Evolutionary conservation across 2,888 invertebrate species (phyloP).

Genomic region (Cerastis leucographa): DNA sequence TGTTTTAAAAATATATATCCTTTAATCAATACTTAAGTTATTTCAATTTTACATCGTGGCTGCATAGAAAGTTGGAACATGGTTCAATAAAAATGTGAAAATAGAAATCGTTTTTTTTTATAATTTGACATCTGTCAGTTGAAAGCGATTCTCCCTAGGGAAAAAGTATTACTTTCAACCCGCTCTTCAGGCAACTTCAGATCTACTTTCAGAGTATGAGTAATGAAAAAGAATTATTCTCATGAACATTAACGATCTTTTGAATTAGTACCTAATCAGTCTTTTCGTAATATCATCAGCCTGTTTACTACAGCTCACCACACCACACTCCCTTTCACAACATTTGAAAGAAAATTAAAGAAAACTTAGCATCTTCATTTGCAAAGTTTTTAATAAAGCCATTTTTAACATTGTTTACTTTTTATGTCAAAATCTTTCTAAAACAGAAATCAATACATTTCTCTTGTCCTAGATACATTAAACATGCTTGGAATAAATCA

Average conservation of each 20-base stretch:
- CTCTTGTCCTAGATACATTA: conserved; percentile 42
- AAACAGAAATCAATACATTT: not conserved
- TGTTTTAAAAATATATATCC: too few relatives aligned
- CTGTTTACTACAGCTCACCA: not conserved
- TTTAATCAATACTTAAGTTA: too few relatives aligned
- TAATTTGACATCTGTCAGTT: too few relatives aligned
- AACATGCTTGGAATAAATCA: conserved; percentile 55
- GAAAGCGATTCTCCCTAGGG: too few relatives aligned
- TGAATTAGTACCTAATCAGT: not conserved
- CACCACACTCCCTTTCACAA: not conserved
- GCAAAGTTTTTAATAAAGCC: conserved; percentile 14
- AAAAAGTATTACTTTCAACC: too few relatives aligned
- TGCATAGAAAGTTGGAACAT: too few relatives aligned
- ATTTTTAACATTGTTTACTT: not conserved
- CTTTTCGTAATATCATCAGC: not conserved
- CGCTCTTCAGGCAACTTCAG: too few relatives aligned
- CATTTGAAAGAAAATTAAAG: conserved; percentile 3
- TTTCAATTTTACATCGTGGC: too few relatives aligned
- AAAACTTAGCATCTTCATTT: conserved; percentile 5
- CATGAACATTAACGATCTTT: not conserved
- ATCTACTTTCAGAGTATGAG: too few relatives aligned
- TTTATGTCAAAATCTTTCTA: not conserved
- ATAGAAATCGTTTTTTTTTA: too few relatives aligned
- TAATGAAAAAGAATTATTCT: too few relatives aligned
- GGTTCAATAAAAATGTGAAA: too few relatives aligned